These are phyloP conservation scores for Heliconius sara DNA, from an alignment of 2,888 invertebrate species.

Conservation along the genomic window DNA sequence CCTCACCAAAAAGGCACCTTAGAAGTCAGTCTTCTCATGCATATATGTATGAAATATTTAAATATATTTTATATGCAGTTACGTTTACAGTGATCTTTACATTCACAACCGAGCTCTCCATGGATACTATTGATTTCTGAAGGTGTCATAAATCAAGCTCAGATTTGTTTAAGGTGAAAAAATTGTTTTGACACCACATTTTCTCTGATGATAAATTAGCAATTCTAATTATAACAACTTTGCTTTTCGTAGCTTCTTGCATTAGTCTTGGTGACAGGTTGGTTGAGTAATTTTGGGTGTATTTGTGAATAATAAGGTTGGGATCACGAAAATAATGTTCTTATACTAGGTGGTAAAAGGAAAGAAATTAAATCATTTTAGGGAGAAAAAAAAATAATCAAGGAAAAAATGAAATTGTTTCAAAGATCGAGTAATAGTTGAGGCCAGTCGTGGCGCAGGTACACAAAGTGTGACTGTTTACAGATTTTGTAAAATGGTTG, in stretches of 20 bases:
- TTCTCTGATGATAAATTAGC: conserved; percentile 23
- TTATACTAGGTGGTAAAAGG: background rate
- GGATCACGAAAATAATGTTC: background rate
- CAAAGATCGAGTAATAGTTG: too few species aligned
- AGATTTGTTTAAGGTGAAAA: conserved; percentile 19
- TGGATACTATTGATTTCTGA: conserved; percentile 17
- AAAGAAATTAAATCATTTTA: too few species aligned
- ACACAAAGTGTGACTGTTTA: too few species aligned
- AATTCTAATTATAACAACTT: conserved; percentile 9
- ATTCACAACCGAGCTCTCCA: conserved; percentile 7
- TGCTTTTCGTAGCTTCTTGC: background rate
- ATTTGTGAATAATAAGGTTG: background rate
- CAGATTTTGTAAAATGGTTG: too few species aligned
- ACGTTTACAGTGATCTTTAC: conserved; percentile 12
- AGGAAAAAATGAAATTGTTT: too few species aligned
- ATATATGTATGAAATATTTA: conserved; percentile 17
- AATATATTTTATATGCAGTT: conserved; percentile 17
- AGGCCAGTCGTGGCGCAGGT: too few species aligned
- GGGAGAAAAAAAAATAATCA: too few species aligned
- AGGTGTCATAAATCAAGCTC: conserved; percentile 18
- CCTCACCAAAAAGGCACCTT: background rate
- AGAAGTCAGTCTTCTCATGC: conserved; percentile 7
- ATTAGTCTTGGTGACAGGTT: background rate
- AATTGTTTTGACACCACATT: conserved; percentile 14
- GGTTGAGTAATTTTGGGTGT: conserved; percentile 8